Evolutionary conservation across 2,888 invertebrate genomes (phyloP), one percentile per base, ranked within the genome.

Genomic region (Labia minor): DNA sequence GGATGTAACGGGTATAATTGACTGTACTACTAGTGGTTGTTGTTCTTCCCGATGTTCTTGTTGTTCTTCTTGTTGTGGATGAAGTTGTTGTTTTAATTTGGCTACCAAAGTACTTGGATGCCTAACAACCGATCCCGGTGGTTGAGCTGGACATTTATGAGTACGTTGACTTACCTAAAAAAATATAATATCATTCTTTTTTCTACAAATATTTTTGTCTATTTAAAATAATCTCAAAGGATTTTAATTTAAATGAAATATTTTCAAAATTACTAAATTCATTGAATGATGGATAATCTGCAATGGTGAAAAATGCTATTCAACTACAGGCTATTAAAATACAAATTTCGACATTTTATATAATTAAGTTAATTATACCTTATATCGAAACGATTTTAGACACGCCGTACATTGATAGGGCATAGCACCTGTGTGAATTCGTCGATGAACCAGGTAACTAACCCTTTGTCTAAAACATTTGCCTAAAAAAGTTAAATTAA

Each of bases 391-490:
- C 74, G 82, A 87, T 80, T 89, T 90, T 66, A 88, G 84, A 75
- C 92, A 92, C 6, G 85, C 83, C 62, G 87, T 86, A 74, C 92
- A 92, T 77, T 87, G 88, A 74, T 92, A 92, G 0, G 92, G 92
- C 90, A 91, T 89, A 0, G 84, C 90, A 33, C 91, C 92, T 0
- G 91, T 89, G 73, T 92, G 91, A 71, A 91, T 92, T 70, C 92
- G 82, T 69, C 87, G 83, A 75, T 92, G 92, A 0, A 92, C 92
- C 73, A 92, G 80, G 76, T 91, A 92, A 0, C 91, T 91, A 14
- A 92, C 91, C 68, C 92, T 79, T 76, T 92, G 92, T 8, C 92
- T 84, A 75, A 92, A 92, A 74, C 89, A 87, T 82, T 92, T 92
- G 11, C 90, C 91, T 92, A 71, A 11, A 62, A n/a, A 19, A 37